Evolutionary conservation across 2,113 vertebrate species (phyloP).

Genomic region (Urocolius indicus): DNA sequence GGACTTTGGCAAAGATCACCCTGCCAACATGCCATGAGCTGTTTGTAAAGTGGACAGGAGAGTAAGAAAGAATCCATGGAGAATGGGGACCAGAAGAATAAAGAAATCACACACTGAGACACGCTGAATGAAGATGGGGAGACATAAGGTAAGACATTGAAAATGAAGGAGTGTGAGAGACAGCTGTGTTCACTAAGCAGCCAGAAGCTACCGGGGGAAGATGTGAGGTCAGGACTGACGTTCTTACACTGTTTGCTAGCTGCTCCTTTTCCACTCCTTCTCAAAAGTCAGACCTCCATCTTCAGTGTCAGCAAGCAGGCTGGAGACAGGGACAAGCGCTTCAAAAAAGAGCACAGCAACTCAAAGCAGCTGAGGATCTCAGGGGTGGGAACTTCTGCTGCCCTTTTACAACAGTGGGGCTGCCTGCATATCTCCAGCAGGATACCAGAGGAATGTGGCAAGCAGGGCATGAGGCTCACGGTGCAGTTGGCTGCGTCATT

Average conservation of each 20-base stretch:
- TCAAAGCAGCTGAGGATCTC: not conserved
- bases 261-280: not conserved
- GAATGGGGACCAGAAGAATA: not conserved
- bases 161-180: not conserved
- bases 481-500: not conserved
- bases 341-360: not conserved
- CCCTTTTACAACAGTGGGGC: not conserved
- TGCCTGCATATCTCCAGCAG: not conserved
- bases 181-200: not conserved
- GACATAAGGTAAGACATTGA: not conserved
- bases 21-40: not conserved
- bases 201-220: not conserved
- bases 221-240: not conserved
- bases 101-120: not conserved
- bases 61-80: not conserved
- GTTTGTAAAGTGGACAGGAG: not conserved
- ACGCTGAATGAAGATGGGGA: not conserved
- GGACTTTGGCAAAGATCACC: not conserved
- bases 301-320: not conserved
- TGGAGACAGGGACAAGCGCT: not conserved
- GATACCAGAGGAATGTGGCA: not conserved
- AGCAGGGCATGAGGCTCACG: not conserved
- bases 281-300: not conserved
- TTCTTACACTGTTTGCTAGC: not conserved
- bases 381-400: not conserved